Conservation (phyloP, 2,888 invertebrate species). For the Zygothrica quintamaculata region DNA sequence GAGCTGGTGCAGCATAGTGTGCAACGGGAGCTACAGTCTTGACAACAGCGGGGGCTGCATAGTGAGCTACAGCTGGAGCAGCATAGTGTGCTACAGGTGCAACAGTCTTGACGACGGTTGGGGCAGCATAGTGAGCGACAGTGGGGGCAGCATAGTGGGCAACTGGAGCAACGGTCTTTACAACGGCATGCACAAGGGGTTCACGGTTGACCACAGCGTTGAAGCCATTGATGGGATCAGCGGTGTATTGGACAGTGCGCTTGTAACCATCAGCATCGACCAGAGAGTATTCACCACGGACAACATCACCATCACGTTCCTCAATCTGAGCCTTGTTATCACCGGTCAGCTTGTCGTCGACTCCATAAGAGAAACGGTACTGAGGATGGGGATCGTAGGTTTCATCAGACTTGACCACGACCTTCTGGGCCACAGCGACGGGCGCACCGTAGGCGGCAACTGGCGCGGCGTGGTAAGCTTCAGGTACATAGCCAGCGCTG, state of each 20-base stretch:
- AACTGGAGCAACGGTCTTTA: constrained; percentile 30
- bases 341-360: constrained; percentile 82
- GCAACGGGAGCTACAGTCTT: constrained; percentile 36
- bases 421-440: constrained; percentile 77
- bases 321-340: constrained; percentile 83
- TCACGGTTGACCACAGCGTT: constrained; percentile 82
- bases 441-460: constrained; percentile 70
- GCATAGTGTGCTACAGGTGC: constrained; percentile 33
- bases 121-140: constrained; percentile 41
- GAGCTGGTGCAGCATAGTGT: constrained; percentile 27
- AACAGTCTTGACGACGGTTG: constrained; percentile 36
- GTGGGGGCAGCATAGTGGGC: constrained; percentile 46
- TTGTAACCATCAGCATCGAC: constrained; percentile 82
- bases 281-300: constrained; percentile 83
- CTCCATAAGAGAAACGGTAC: constrained; percentile 82
- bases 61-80: constrained; percentile 37
- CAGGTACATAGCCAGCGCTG: constrained; percentile 77
- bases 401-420: constrained; percentile 70
- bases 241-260: constrained; percentile 81
- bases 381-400: constrained; percentile 82
- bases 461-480: constrained; percentile 69
- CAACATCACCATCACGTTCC: constrained; percentile 82
- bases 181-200: constrained; percentile 61
- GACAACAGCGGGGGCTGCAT: constrained; percentile 52
- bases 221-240: constrained; percentile 82